These are phyloP conservation scores for Caranx ignobilis DNA, from an alignment of 2,113 vertebrate species.

Conservation along the genomic window DNA sequence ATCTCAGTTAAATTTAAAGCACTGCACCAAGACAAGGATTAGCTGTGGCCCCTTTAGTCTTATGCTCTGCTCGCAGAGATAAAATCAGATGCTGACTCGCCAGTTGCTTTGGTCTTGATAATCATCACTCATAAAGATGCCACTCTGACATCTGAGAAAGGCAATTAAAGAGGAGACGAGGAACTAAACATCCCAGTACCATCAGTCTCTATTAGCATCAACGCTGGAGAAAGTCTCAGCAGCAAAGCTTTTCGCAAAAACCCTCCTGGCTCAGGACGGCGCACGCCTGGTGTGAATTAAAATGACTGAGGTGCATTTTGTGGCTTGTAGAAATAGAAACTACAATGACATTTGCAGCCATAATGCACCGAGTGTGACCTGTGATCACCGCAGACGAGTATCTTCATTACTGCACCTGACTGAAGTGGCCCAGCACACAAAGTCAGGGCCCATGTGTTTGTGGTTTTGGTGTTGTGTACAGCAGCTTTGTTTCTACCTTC, in stretches of 20 bases:
- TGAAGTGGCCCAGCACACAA: conserved; percentile 2
- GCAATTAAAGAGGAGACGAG: conserved; percentile 50
- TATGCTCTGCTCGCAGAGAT: neutral
- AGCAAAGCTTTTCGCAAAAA: conserved; percentile 32
- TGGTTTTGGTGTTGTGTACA: neutral
- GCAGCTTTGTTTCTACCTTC: neutral
- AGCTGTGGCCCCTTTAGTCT: conserved; percentile 27
- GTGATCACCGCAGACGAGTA: neutral
- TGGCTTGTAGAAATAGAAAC: neutral
- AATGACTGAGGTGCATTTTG: conserved; percentile 20
- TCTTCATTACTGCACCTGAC: conserved; percentile 19
- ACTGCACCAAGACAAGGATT: conserved; percentile 39
- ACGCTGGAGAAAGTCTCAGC: conserved; percentile 13
- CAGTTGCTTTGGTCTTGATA: conserved; percentile 43
- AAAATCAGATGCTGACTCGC: conserved; percentile 37
- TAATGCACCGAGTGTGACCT: neutral
- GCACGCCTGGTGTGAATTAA: conserved; percentile 42
- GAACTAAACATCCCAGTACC: conserved; percentile 50
- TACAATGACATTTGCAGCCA: neutral
- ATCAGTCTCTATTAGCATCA: conserved; percentile 54
- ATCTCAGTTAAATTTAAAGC: conserved; percentile 29
- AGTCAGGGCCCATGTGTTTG: conserved; percentile 8
- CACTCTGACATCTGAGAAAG: conserved; percentile 57
- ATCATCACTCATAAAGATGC: conserved; percentile 52
- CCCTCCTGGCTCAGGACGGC: conserved; percentile 16